Base-by-base conservation (phyloP, 2,797 vertebrate genomes). In the Echeneis naucrates region DNA sequence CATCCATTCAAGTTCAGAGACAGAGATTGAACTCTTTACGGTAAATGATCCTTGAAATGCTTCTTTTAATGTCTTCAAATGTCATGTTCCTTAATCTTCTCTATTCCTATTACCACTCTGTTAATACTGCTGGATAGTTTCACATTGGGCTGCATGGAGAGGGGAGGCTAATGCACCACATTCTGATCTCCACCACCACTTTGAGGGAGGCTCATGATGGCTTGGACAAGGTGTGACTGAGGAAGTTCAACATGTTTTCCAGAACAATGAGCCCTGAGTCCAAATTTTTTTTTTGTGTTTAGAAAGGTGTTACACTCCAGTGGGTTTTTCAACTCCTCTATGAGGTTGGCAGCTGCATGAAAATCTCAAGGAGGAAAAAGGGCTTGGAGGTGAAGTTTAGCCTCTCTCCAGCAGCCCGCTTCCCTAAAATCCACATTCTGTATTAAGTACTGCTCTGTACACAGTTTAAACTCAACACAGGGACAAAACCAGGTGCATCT, bases 11-110 rank as follows among this genome's bases (percentile, higher is more conserved):
- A 65, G 63, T 57, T 79, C 65, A 26, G 78, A 75, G 62, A 72
- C 76, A 68, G 37, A 77, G 67, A 68, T 51, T 47, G 51, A 80
- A 48, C 63, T 50, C 63, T 80, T 58, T 80, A 40, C 51, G 54
- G 56, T 75, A 78, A 81, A 83, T 68, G 48, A 83, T 75, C 71
- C 70, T 69, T 75, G 66, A 81, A 84, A 81, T 52, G 72, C 67
- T 72, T 74, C 69, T 80, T 85, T 87, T 77, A 67, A 82, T 80
- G 75, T 87, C 54, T 53, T 60, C 40, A 72, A 70, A 80, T 75
- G 75, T 87, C 57, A 47, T 52, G 38, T 63, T 65, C 57, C 54
- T 65, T 30, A 11, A 42, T 35, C 53, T 47, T 61, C 68, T 63
- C 27, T 8, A 0, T n/a, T 74, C 59, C 66, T 44, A 6, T 77